Evolutionary conservation across 2,888 invertebrate species (phyloP), one percentile per base, ranked within the genome.

Genomic region (Leucoma salicis): DNA sequence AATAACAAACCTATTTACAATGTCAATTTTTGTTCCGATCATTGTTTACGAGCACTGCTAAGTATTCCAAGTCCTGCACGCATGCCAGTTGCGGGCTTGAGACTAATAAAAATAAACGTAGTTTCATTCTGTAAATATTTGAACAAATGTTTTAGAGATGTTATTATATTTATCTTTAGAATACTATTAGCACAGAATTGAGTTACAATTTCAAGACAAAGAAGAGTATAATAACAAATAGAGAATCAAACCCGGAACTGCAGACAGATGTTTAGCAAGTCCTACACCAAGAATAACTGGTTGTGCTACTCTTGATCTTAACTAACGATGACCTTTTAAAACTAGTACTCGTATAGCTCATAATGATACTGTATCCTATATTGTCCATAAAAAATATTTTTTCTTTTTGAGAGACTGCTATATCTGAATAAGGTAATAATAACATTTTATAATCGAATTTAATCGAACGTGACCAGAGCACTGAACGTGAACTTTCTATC

Each of bases 241-340:
- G 38, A 46, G 44, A 56, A 41, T 47, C 46, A 46, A 63, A 69
- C 69, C 69, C 70, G 72, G 72, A 71, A 71, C 67, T 63, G 42
- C 43, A 49, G 42, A 52, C 61, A 59, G 62, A 63, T 66, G 66
- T 56, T 59, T 41, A 34, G 31, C 46, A 42, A 33, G 41, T 46
- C 42, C 25, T 13, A 31, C 35, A 45, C 39, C 55, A 49, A 55
- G 39, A 39, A 42, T 58, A 70, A 69, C 70, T 57, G 59, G 67
- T 70, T 59, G 43, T 40, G 29, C 57, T 58, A 52, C 49, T 57
- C 50, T 66, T 50, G 49, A 55, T 66, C 47, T 50, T 42, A 63
- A 66, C 65, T 66, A 63, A 59, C 53, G 35, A 44, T 35, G 47
- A 43, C 32, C 50, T 53, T 58, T 62, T 42, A 41, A 56, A 56